phyloP scores from a whole-genome alignment of 2,888 invertebrate genomes.

The Drosophila aldrichi region DNA sequence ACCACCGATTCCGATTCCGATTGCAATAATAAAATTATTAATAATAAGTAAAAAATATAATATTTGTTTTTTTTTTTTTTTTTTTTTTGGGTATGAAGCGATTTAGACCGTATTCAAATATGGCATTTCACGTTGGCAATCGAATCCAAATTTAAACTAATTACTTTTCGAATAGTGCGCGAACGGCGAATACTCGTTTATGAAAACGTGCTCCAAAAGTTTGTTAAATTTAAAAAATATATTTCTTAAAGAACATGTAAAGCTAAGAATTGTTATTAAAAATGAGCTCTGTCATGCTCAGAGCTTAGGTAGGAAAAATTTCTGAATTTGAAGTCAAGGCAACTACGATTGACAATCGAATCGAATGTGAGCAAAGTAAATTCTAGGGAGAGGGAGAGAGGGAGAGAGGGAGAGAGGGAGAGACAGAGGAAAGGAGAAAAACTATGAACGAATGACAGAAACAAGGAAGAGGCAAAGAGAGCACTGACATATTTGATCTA shows the following conservation, averaged over 20 bases:
- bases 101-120: conserved; percentile 1
- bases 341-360: not conserved
- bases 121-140: conserved; percentile 3
- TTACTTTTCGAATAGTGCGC: not conserved
- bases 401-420: no score
- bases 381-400: no score
- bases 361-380: no score
- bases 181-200: not conserved
- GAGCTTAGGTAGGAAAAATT: not conserved
- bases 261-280: conserved; percentile 1
- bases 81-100: not conserved
- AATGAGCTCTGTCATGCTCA: not conserved
- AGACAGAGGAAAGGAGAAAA: no score
- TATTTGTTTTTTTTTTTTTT: not conserved
- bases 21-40: not conserved
- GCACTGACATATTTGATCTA: no score
- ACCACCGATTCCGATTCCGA: not conserved
- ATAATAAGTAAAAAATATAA: conserved; percentile 3
- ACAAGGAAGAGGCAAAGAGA: no score
- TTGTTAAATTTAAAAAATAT: conserved; percentile 10
- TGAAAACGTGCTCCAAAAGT: conserved; percentile 7
- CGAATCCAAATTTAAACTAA: conserved; percentile 11
- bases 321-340: not conserved
- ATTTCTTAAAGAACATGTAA: conserved; percentile 2
- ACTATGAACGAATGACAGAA: no score